Percentiles rank a stretch among this genome's conserved stretches.
phyloP scores from a whole-genome alignment of 2,797 vertebrate species.

The Trichosurus vulpecula region DNA sequence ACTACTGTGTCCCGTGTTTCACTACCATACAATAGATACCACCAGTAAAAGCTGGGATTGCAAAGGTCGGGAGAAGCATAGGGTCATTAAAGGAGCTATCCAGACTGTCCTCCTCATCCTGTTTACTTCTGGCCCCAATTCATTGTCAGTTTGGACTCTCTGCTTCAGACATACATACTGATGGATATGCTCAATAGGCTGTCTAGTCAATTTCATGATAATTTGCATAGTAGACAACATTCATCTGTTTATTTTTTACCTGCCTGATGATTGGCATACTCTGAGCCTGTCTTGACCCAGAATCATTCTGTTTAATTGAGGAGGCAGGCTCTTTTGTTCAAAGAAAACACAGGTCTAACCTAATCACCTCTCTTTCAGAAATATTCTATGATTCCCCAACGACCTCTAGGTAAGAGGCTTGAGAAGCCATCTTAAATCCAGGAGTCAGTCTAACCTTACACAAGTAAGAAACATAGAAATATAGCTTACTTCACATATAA shows the following conservation, averaged over 20 bases:
- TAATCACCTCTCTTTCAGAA: background rate
- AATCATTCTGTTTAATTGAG: background rate
- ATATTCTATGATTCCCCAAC: background rate
- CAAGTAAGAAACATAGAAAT: background rate
- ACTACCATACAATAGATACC: background rate
- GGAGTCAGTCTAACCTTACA: background rate
- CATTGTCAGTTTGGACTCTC: background rate
- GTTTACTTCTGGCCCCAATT: background rate
- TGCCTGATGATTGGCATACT: background rate
- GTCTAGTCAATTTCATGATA: background rate
- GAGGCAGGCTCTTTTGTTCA: background rate
- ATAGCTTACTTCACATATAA: background rate
- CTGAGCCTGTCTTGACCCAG: background rate
- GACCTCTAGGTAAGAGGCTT: background rate
- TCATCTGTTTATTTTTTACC: background rate
- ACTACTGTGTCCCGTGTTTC: background rate
- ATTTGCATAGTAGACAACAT: background rate
- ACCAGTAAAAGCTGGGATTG: background rate
- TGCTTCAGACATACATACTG: background rate
- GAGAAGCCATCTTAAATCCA: background rate
- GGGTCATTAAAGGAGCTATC: background rate
- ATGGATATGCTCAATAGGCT: background rate
- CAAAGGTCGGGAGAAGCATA: background rate
- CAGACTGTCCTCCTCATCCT: background rate
- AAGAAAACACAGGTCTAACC: background rate